Percentiles rank a stretch among this genome's conserved stretches.
Evolutionary conservation across 2,888 invertebrate species (phyloP).

Genomic region (Eueremaeus valkanovi): DNA sequence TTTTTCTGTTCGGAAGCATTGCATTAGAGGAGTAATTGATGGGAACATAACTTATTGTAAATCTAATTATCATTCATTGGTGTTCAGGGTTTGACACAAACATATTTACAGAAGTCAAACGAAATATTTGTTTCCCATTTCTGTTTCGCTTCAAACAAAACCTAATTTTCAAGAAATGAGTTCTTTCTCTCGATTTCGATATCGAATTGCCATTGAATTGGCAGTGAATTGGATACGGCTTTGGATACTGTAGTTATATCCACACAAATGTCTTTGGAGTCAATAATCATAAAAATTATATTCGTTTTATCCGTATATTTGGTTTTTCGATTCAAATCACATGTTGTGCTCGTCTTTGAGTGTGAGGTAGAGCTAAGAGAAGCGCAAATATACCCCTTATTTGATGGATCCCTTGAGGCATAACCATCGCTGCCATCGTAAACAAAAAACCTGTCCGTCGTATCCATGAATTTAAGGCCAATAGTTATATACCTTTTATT

Average conservation of each 20-base stretch:
- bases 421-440: background rate
- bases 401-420: slow-evolving; percentile 22
- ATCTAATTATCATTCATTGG: background rate
- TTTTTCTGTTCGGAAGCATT: background rate
- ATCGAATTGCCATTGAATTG: too few relatives aligned
- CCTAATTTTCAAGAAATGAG: too few relatives aligned
- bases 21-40: background rate
- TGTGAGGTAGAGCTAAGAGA: background rate
- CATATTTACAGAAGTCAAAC: background rate
- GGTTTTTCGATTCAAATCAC: background rate
- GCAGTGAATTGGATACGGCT: too few relatives aligned
- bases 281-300: background rate
- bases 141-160: too few relatives aligned
- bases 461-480: slow-evolving; percentile 1
- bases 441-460: slow-evolving; percentile 11
- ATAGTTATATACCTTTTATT: background rate
- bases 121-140: too few relatives aligned
- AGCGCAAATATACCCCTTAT: slow-evolving; percentile 20
- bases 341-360: background rate
- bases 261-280: background rate
- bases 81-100: background rate
- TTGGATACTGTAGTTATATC: too few relatives aligned
- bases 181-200: too few relatives aligned
- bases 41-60: background rate
- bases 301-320: background rate